Evolutionary conservation across 2,797 vertebrate species (phyloP), one percentile per base, ranked within the genome.

Genomic region (Nannoperca australis): DNA sequence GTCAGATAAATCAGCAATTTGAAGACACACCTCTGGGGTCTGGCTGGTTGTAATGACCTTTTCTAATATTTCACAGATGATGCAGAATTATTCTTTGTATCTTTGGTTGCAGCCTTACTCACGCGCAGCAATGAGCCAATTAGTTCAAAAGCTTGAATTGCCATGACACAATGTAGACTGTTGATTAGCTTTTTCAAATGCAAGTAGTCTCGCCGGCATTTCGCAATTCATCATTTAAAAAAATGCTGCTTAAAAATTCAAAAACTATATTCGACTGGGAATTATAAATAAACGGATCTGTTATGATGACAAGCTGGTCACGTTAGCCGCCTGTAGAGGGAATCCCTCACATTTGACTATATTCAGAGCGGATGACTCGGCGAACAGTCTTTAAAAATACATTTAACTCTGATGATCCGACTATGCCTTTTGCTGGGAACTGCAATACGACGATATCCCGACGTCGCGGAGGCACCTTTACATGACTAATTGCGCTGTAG

Each of bases 401-500:
- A 15, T 53, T 10, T 15, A 13, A 5, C n/a, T 63, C 14, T 1
- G 14, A 38, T 2, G 15, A 0, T 27, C 15, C 0, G 44, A 15
- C 30, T 8, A 4, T 36, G 20, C 12, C 7, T 27, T 12, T 15
- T 8, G 34, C 27, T 18, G 22, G 4, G 60, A 45, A 2, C n/a
- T 44, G 45, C 11, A 58, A 42, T 32, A 32, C 55, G 7, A 4
- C 13, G n/a, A 30, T 12, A 40, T n/a, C 22, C 53, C 18, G 42
- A 69, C 51, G 59, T 45, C 14, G 15, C 5, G 40, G 30, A 72
- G 61, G 34, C 82, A 67, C 55, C 22, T 70, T 66, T 49, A 56
- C 32, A 34, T 45, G 5, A 22, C 24, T 17, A 20, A 38, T 18
- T 47, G 66, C 50, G n/a, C 14, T 38, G 14, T 69, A 40, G 34